Conservation (phyloP, 2,113 vertebrate genomes). For the Burhinus bistriatus region DNA sequence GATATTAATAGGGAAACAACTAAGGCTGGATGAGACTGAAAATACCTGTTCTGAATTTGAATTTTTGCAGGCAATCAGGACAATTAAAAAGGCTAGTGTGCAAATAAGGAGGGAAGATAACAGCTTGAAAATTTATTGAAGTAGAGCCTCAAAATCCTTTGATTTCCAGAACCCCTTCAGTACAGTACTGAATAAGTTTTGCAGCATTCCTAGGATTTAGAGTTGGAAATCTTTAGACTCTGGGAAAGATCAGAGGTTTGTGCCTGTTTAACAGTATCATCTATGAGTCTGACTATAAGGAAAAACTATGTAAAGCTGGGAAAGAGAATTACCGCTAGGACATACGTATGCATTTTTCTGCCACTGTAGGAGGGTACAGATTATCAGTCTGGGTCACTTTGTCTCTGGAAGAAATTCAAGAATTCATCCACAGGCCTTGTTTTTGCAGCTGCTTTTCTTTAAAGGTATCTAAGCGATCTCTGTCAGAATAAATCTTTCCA, state of each 20-base stretch:
- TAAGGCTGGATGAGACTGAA: not conserved
- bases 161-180: not conserved
- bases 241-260: not conserved
- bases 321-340: not conserved
- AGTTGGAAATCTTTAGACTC: not conserved
- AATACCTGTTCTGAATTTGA: conserved; percentile 11
- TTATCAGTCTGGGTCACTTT: not conserved
- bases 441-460: conserved; percentile 29
- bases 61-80: not conserved
- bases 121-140: not conserved
- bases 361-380: not conserved
- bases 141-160: not conserved
- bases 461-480: not conserved
- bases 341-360: not conserved
- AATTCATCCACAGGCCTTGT: not conserved
- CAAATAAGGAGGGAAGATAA: not conserved
- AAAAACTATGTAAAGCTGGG: not conserved
- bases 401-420: not conserved
- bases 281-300: not conserved
- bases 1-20: not conserved
- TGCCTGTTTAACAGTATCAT: not conserved
- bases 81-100: not conserved
- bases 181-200: not conserved
- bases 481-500: not conserved
- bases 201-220: not conserved